A percentile compares a stretch with the other conserved stretches of the same genome.
Evolutionary conservation across 2,888 invertebrate genomes (phyloP).

Genomic region (Scaptomyza tumidula): DNA sequence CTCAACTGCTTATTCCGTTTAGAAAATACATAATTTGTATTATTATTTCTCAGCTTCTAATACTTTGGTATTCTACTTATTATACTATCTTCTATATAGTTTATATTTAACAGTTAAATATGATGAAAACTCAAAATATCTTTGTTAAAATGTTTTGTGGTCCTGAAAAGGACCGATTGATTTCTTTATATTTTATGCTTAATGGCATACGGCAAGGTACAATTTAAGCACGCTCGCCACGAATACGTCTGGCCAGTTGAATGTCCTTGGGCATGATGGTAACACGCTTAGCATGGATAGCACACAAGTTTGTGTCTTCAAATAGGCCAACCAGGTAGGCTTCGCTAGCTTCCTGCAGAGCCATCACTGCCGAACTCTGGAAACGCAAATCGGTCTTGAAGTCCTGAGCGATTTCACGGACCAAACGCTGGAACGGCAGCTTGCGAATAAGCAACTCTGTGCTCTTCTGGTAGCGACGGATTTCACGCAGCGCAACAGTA

Average conservation of each 20-base stretch:
- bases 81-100: no score
- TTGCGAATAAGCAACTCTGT: no score
- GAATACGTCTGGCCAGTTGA: slow-evolving; percentile 94
- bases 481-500: no score
- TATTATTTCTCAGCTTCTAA: no score
- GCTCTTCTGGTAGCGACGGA: no score
- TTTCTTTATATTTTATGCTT: slow-evolving; percentile 26
- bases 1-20: no score
- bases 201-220: no score
- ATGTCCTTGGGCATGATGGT: slow-evolving; percentile 5
- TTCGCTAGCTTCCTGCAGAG: slow-evolving; percentile 37
- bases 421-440: slow-evolving; percentile 11
- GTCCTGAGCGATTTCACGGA: slow-evolving; percentile 39
- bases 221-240: slow-evolving; percentile 95
- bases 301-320: slow-evolving; percentile 6
- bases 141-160: slow-evolving; percentile 27
- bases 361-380: slow-evolving; percentile 42
- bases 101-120: not conserved
- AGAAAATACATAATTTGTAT: no score
- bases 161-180: slow-evolving; percentile 55
- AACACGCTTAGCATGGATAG: slow-evolving; percentile 4
- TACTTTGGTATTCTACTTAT: no score
- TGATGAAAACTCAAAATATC: slow-evolving; percentile 21
- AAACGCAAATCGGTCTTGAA: slow-evolving; percentile 41
- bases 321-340: slow-evolving; percentile 13